Conservation (phyloP, 2,797 vertebrate species). For the Dendrocincla fuliginosa region DNA sequence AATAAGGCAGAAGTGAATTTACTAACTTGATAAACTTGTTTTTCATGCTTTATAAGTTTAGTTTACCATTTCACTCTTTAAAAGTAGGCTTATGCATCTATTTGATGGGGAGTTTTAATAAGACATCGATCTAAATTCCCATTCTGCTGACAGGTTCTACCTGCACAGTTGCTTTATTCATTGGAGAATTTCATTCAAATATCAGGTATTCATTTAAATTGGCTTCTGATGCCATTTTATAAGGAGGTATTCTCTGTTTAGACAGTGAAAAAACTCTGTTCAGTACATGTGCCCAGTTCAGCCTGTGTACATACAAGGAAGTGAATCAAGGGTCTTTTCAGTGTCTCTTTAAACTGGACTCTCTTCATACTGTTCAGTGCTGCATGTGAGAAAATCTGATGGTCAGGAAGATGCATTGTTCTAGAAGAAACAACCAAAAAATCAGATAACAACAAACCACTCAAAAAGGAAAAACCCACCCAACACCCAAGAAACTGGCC, state of each 20-base stretch:
- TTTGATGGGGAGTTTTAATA: background rate
- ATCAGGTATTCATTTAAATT: background rate
- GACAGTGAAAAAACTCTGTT: background rate
- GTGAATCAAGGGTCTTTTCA: background rate
- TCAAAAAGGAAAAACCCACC: background rate
- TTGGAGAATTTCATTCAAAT: background rate
- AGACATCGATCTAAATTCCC: background rate
- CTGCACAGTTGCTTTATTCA: background rate
- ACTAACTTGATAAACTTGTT: background rate
- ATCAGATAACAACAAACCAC: background rate
- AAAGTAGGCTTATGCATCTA: background rate
- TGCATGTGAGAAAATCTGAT: background rate
- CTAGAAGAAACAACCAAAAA: fast-evolving
- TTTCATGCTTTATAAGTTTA: background rate
- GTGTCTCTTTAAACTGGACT: background rate
- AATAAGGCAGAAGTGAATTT: background rate
- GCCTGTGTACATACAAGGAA: background rate
- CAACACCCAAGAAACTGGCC: background rate
- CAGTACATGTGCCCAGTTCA: background rate
- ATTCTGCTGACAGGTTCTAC: background rate
- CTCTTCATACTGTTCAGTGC: background rate
- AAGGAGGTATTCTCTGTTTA: background rate
- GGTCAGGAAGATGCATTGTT: background rate
- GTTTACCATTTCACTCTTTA: background rate
- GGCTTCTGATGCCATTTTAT: background rate